These are phyloP conservation scores for Protophormia terraenovae DNA, from an alignment of 2,888 invertebrate species.

Conservation along the genomic window DNA sequence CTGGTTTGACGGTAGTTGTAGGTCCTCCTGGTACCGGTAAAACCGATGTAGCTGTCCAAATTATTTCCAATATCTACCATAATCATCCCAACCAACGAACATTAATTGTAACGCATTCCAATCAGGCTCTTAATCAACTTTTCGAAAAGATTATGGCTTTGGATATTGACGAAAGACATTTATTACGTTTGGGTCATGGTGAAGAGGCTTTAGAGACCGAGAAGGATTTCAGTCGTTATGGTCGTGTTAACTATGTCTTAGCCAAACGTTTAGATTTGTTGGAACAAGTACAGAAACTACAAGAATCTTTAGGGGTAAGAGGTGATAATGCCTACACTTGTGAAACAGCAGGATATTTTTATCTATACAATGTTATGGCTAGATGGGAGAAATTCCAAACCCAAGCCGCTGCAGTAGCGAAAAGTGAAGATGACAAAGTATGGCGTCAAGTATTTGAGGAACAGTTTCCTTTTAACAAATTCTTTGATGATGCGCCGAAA, in stretches of 20 bases:
- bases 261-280: constrained; percentile 95
- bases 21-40: constrained; percentile 98
- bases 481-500: constrained; percentile 96
- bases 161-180: constrained; percentile 98
- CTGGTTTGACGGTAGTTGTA: constrained; percentile 96
- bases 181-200: constrained; percentile 98
- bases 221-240: constrained; percentile 99
- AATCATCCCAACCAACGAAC: constrained; percentile 99
- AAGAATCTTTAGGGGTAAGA: constrained; percentile 91
- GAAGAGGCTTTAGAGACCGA: constrained; percentile 99
- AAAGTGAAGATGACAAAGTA: constrained; percentile 71
- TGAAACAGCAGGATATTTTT: constrained; percentile 99
- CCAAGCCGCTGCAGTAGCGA: constrained; percentile 70
- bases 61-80: constrained; percentile 99
- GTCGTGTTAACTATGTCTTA: constrained; percentile 98
- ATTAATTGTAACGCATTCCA: constrained; percentile 99
- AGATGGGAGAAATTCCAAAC: constrained; percentile 94
- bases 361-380: constrained; percentile 93
- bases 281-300: constrained; percentile 92
- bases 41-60: constrained; percentile 99
- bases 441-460: constrained; percentile 84
- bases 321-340: constrained; percentile 98
- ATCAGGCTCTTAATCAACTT: constrained; percentile 99
- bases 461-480: constrained; percentile 96
- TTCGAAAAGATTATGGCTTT: constrained; percentile 99